Evolutionary conservation across 2,113 vertebrate genomes (phyloP), one percentile per base, ranked within the genome.

Genomic region (Eulemur rufifrons): DNA sequence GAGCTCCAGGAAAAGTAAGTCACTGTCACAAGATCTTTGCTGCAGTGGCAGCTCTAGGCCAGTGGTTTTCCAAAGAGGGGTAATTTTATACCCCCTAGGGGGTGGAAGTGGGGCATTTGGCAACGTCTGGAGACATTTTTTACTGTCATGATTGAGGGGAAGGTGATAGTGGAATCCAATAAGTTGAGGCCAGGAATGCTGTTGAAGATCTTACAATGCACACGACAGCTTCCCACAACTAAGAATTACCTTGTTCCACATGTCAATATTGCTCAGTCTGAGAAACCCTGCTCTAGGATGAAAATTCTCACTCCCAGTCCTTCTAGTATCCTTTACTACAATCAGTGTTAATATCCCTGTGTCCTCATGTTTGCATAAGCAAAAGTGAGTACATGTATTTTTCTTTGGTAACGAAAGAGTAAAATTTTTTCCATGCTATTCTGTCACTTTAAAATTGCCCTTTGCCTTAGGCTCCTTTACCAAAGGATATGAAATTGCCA

Each of bases 401-500:
- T 84, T 42, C 76, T 86, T 66, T 85, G 39, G 59, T 80, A 66
- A 78, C 61, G 4, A 86, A 95, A 64, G 23, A 93, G 47, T 42
- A 61, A 25, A 1, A 39, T 56, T 61, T 92, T 76, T 64, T n/a
- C 42, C 45, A 66, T n/a, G 29, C 23, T 82, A 50, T 87, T 88
- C 86, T 88, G 52, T 52, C 59, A 81, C 54, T 83, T 89, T 39
- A 82, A 93, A 85, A 82, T 85, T 8, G 39, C 37, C 15, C 56
- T 50, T 86, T 94, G 66, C 86, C 50, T 96, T 76, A 23, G n/a
- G 56, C 25, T 86, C 17, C 23, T 93, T 96, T 71, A 81, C 45
- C 63, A 89, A 88, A 95, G 68, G 63, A 61, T 81, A 74, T 15
- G 89, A 77, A 94, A 84, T 86, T 86, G 89, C 93, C 83, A 76